Evolutionary conservation across 2,113 vertebrate genomes (phyloP), one percentile per base, ranked within the genome.

Genomic region (Dasyurus viverrinus): DNA sequence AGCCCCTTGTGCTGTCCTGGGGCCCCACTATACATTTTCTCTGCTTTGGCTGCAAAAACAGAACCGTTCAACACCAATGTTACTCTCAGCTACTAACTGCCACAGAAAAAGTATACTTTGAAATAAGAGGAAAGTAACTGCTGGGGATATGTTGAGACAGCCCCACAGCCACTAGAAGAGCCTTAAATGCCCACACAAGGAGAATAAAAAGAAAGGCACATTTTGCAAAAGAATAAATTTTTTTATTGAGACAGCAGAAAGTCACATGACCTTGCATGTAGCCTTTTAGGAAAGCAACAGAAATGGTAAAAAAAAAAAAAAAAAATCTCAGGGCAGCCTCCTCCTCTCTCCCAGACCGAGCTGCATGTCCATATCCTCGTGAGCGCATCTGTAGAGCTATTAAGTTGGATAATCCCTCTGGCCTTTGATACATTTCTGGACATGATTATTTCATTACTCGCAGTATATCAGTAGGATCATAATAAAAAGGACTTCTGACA

Each of bases 391-490:
- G 98, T 98, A 98, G 98, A 98, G 98, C 98, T 98, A 99, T 99
- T 99, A 99, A 99, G 98, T 98, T 98, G 98, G 98, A 99, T 99
- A 99, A 99, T 99, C 98, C 98, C 99, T 98, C 98, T 99, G 99
- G 98, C 99, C 98, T 99, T 99, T 99, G 98, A 99, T 99, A 99
- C 98, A 99, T 99, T 99, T 99, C 98, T 99, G 99, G 99, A 99
- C 99, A 99, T 99, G 99, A 99, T 99, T 99, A 99, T 99, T 99
- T 99, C 98, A 99, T 99, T 99, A 98, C 98, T 98, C 94, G 98
- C 99, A 99, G 98, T 99, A 99, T 99, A 99, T 99, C 99, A 99
- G 98, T 98, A 98, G 99, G 99, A 99, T 99, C 98, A 98, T 98
- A 99, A 99, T 99, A 99, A 99, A 99, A 99, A 98, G 98, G 98